A percentile compares a stretch with the other conserved stretches of the same genome.
phyloP scores from a whole-genome alignment of 1,140 invertebrate species.

The Hypsibius dujardini region DNA sequence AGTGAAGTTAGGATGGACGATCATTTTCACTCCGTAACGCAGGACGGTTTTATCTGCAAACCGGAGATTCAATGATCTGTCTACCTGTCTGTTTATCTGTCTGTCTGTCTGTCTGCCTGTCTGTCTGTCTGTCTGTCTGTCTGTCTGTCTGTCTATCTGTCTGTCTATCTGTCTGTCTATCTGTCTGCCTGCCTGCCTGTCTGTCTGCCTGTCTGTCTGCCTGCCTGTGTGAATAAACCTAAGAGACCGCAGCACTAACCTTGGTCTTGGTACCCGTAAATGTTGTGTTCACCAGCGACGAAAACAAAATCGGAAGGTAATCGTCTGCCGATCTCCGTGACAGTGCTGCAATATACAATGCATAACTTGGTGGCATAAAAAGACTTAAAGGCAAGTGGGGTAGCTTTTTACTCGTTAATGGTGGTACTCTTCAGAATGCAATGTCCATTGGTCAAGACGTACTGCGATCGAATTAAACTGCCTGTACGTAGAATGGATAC shows the following conservation, averaged over 20 bases:
- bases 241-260: neutral
- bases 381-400: neutral
- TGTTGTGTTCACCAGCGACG: neutral
- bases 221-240: neutral
- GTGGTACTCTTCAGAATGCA: neutral
- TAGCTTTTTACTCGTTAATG: neutral
- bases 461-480: neutral
- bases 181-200: no score
- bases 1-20: conserved; percentile 1
- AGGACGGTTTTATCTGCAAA: neutral
- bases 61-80: neutral
- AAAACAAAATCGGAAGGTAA: neutral
- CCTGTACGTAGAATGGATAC: no score
- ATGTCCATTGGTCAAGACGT: neutral
- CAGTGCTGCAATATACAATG: neutral
- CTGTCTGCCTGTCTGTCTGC: neutral
- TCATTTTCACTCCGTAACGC: neutral
- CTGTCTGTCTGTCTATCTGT: no score
- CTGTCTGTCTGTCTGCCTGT: no score
- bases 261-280: neutral
- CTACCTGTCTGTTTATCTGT: no score
- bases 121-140: no score
- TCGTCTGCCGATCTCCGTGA: neutral
- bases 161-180: no score
- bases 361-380: neutral